These are phyloP conservation scores for Intellagama lesueurii DNA, from an alignment of 2,797 vertebrate genomes.

Conservation along the genomic window DNA sequence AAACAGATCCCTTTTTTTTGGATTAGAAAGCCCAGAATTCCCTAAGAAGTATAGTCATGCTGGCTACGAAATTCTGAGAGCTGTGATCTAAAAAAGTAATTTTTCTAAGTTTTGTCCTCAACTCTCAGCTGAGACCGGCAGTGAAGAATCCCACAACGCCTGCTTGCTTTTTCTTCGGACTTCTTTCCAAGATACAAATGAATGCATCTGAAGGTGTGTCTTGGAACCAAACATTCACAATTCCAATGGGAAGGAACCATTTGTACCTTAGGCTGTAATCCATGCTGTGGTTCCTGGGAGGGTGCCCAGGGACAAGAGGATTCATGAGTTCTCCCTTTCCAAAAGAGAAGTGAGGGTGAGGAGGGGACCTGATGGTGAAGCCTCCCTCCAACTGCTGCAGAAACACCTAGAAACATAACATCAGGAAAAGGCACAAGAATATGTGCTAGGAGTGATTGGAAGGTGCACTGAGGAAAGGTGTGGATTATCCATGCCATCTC, in stretches of 20 bases:
- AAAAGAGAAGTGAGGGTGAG: too few species aligned
- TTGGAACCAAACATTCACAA: neutral
- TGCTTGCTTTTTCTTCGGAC: neutral
- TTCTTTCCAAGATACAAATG: neutral
- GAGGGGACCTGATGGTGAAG: too few species aligned
- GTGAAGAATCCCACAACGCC: too few species aligned
- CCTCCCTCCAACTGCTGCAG: too few species aligned
- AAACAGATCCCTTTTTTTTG: too few species aligned
- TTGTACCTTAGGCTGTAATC: neutral
- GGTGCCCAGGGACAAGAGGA: too few species aligned
- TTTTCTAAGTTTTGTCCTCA: too few species aligned
- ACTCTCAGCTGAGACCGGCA: too few species aligned
- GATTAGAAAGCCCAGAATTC: neutral
- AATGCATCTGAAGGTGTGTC: neutral
- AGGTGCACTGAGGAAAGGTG: neutral
- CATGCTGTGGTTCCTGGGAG: neutral
- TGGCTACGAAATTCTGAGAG: too few species aligned
- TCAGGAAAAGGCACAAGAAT: neutral
- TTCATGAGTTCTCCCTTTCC: too few species aligned
- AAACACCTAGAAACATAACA: too few species aligned
- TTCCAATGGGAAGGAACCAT: neutral
- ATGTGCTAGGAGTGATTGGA: neutral
- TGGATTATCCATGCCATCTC: neutral
- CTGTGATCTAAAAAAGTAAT: too few species aligned
- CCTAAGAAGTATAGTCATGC: neutral